Evolutionary conservation across 35 echinoderm and acorn worm species (phyloP), one percentile per base, ranked within the genome.

Genomic region (Holothuria glaberrima): DNA sequence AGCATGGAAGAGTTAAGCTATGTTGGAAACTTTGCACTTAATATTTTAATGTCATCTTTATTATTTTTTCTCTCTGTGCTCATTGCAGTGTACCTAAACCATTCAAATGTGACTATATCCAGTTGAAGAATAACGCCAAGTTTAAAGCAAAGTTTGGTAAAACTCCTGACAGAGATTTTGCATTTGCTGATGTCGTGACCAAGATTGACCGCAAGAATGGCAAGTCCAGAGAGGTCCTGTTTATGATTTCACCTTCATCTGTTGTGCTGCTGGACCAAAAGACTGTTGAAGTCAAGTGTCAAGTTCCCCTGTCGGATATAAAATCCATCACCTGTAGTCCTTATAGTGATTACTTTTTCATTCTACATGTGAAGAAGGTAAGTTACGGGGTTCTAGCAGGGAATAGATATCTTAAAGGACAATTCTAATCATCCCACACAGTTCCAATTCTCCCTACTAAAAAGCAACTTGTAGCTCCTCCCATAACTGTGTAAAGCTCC

Each of bases 161-260:
- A 36, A 80, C 93, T 6, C 63, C 83, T 50, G 97, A 99, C 38
- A 91, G 95, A 76, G 86, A 93, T 32, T 88, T 99, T 33, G 77
- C 89, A 0, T 99, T 99, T 90, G 91, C 93, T 70, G 97, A 99
- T 61, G 66, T 99, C 18, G 58, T 99, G 16, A 92, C 50, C 58
- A 99, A 99, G 75, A 63, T 99, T 48, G 94, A 99, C 91, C 94
- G 97, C 58, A 88, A 87, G 58, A 99, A 95, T 87, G 97, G 93
- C 16, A 99, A 99, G 94, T 94, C 95, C 74, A 28, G 68, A 35
- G 75, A 90, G 44, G 72, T 90, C 46, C 80, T 99, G 50, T 81
- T 99, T 48, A 88, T 99, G 46, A 48, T 99, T 22, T 89, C 93
- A 20, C 85, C 93, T 0, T 58, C 88, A 70, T 93, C 93, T 1